These are phyloP conservation scores for Peromyscus aztecus DNA, from an alignment of 2,797 vertebrate genomes.

Conservation along the genomic window DNA sequence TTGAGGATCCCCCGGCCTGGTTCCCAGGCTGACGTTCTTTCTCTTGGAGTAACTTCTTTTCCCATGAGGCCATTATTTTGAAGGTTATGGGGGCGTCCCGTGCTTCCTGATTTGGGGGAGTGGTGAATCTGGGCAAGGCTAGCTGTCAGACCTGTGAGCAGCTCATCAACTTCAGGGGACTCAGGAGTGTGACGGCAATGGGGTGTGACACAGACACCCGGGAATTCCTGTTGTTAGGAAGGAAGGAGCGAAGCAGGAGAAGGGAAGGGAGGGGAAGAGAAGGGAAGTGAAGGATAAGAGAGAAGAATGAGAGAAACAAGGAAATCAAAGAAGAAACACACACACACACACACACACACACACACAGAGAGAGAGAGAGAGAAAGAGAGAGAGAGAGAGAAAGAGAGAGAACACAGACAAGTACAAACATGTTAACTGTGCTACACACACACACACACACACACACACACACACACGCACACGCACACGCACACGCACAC, in stretches of 20 bases:
- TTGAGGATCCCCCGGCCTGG: not conserved
- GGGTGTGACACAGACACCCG: not conserved
- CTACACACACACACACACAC: not conserved
- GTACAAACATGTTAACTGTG: too few relatives aligned
- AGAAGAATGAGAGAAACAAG: fast-evolving
- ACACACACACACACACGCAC: too few relatives aligned
- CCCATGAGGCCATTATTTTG: not conserved
- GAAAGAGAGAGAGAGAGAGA: too few relatives aligned
- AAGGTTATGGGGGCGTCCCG: not conserved
- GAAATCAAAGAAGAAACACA: too few relatives aligned
- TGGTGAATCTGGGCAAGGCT: not conserved
- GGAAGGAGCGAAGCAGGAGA: too few relatives aligned
- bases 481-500: not conserved
- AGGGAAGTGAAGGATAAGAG: fast-evolving
- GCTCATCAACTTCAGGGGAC: too few relatives aligned
- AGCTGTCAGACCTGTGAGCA: not conserved
- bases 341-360: not conserved
- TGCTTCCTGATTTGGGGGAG: not conserved
- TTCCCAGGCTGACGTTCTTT: not conserved
- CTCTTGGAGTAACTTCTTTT: not conserved
- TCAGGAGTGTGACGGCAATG: not conserved
- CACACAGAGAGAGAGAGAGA: too few relatives aligned
- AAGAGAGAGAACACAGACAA: too few relatives aligned
- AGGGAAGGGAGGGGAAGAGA: fast-evolving
- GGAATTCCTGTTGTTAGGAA: not conserved